Conservation (phyloP, 2,113 vertebrate species). For the Gnathonemus longibarbis region DNA sequence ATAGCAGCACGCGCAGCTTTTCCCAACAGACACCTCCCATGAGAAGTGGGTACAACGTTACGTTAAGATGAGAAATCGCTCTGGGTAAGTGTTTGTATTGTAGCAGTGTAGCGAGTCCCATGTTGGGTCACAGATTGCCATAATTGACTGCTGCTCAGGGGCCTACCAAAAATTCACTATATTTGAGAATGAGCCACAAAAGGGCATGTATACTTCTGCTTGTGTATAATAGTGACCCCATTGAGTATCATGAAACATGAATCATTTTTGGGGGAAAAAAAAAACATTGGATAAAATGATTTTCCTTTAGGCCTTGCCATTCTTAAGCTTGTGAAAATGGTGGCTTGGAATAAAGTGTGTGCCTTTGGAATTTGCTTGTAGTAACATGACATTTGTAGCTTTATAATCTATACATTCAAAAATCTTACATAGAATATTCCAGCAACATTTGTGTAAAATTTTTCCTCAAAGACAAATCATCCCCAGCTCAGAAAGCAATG, state of each 20-base stretch:
- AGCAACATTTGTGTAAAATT: background rate
- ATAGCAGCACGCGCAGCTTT: background rate
- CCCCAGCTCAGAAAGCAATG: background rate
- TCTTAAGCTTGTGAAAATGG: background rate
- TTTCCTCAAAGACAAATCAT: background rate
- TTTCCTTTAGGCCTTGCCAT: background rate
- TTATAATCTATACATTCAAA: background rate
- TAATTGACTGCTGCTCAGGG: background rate
- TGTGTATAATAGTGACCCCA: background rate
- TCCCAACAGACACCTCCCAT: background rate
- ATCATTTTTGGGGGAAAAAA: background rate
- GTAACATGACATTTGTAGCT: background rate
- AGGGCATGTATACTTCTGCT: background rate
- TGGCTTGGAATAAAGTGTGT: background rate
- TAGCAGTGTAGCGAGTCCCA: background rate
- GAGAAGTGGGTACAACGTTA: background rate
- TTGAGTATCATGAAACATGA: background rate
- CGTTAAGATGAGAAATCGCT: background rate
- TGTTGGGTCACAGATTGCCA: background rate
- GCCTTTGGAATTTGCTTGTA: background rate
- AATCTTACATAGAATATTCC: background rate
- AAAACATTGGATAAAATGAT: background rate
- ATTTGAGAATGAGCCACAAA: background rate
- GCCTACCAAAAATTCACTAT: background rate
- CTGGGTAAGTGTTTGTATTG: background rate